Evolutionary conservation across 2,888 invertebrate genomes (phyloP).

Genomic region (Gasteruption jaculator): DNA sequence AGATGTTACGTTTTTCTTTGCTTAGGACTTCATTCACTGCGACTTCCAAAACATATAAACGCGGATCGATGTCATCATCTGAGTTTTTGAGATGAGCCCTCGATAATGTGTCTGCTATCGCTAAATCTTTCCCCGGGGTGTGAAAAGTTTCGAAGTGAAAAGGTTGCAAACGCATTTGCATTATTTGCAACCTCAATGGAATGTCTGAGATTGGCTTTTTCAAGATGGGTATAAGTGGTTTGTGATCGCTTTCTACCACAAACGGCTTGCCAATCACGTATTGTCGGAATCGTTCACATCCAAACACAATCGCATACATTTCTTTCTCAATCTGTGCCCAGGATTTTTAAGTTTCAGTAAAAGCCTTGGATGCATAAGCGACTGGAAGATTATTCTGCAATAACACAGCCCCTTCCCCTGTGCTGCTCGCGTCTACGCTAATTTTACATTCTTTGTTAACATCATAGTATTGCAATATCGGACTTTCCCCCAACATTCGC

Average conservation of each 20-base stretch:
- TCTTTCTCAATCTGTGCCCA: constrained; percentile 25
- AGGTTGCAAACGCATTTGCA: constrained; percentile 22
- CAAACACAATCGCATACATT: constrained; percentile 22
- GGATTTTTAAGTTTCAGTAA: constrained; percentile 19
- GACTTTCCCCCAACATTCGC: constrained; percentile 15
- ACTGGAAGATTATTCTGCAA: constrained; percentile 22
- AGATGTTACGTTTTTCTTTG: constrained; percentile 12
- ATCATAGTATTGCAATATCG: constrained; percentile 22
- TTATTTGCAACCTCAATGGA: constrained; percentile 23
- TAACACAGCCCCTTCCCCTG: constrained; percentile 23
- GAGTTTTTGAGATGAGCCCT: constrained; percentile 15
- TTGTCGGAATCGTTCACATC: constrained; percentile 21
- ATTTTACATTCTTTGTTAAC: constrained; percentile 16
- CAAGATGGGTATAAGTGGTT: constrained; percentile 25
- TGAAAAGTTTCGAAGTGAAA: constrained; percentile 21
- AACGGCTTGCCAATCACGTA: constrained; percentile 22
- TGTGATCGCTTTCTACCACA: constrained; percentile 33
- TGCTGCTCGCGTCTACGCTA: constrained; percentile 26
- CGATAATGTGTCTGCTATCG: constrained; percentile 24
- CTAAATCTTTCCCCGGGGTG: constrained; percentile 24
- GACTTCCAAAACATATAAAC: constrained; percentile 17
- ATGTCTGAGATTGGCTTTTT: constrained; percentile 18
- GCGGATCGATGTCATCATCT: constrained; percentile 16
- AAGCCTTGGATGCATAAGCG: constrained; percentile 25
- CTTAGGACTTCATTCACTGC: constrained; percentile 15